Base-by-base conservation (phyloP, 2,888 invertebrate species). In the Amorpha juglandis region DNA sequence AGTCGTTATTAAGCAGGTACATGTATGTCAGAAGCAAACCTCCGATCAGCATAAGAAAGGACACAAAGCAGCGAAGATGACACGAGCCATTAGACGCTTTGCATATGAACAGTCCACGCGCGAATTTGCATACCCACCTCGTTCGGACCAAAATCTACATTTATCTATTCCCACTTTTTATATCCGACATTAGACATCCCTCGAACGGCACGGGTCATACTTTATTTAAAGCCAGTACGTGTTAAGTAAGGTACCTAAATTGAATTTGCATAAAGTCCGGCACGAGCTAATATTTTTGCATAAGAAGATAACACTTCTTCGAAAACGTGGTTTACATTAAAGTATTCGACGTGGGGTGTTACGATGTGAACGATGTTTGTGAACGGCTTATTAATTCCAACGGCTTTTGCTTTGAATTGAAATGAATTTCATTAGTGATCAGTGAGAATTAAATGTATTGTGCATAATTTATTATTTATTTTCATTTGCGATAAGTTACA, bases 251-350 rank as follows among this genome's bases (percentile, higher is more conserved):
- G 86, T 84, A n/a, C n/a, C n/a, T n/a, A 80, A 77, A 79, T 74
- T 67, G 70, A 78, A 91, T 92, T 93, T 90, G 87, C 93, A 93
- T 93, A 90, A 83, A 87, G 90, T 90, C 89, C 86, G 82, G 87
- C 92, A 90, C 93, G 91, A 89, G 92, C 89, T 86, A 86, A 91
- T 88, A 89, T 89, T 92, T 88, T 92, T 91, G 90, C 90, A 91
- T 91, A 91, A 88, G 85, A 83, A 88, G 90, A 91, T 90, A 90
- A 86, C 85, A 79, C 80, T 89, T 87, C 87, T 85, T 82, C 80
- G 88, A 86, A 90, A 80, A 78, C 81, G 81, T 80, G 83, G 75
- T 77, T 77, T 82, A 80, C 80, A 81, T 82, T 83, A 77, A 76
- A 74, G 75, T 75, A 77, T 74, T 70, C 74, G 75, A 73, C 77